Evolutionary conservation across 35 echinoderm and acorn worm species (phyloP).

Genomic region (Eucidaris tribuloides): DNA sequence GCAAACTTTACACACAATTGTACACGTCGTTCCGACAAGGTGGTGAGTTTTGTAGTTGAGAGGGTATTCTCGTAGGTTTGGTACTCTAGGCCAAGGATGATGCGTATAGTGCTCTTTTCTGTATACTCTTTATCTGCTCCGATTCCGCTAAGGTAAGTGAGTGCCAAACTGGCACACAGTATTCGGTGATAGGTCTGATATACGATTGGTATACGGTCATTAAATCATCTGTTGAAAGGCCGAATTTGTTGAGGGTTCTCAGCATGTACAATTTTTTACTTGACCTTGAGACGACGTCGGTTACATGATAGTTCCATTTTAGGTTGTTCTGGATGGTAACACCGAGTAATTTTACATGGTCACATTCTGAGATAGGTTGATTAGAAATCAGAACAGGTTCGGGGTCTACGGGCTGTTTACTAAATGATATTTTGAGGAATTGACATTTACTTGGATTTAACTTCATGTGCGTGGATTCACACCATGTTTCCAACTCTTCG

Average conservation of each 20-base stretch:
- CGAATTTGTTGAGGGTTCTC: not conserved
- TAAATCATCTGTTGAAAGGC: not conserved
- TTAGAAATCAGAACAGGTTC: not conserved
- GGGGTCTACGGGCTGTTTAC: not conserved
- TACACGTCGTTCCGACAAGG: not conserved
- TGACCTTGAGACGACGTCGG: not conserved
- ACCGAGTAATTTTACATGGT: not conserved
- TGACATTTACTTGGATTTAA: not conserved
- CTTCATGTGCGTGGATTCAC: not conserved
- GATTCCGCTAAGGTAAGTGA: not conserved
- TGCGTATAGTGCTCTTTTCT: not conserved
- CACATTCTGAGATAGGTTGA: not conserved
- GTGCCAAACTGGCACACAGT: not conserved
- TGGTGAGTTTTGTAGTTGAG: not conserved
- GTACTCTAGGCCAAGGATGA: not conserved
- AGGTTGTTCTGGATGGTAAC: not conserved
- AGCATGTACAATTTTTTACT: conserved; percentile 1
- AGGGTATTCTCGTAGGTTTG: not conserved
- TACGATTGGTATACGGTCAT: not conserved
- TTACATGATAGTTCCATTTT: not conserved
- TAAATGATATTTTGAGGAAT: not conserved
- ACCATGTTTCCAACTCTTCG: not conserved
- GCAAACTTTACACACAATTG: not conserved
- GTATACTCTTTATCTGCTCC: not conserved
- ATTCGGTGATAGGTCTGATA: not conserved